Evolutionary conservation across 1,140 invertebrate species (phyloP), one percentile per base, ranked within the genome.

Genomic region (Drosophila oshimai): DNA sequence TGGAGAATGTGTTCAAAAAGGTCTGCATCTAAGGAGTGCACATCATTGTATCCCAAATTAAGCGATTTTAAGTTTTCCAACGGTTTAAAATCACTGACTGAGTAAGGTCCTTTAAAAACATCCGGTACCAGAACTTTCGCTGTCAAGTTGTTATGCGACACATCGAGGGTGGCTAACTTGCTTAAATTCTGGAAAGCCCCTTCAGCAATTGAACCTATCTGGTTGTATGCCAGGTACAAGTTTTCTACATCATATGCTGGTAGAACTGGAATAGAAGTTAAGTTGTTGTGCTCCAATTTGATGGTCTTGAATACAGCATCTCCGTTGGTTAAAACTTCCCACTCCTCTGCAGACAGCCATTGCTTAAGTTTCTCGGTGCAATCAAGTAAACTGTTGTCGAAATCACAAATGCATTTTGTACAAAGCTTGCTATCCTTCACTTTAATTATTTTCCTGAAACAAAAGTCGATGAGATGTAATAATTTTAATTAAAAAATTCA

Each of bases 1-100:
- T 93, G 89, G 2, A 92, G 90, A 6, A 94, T 79, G 74, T 96
- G 95, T 58, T 95, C 94, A 81, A 97, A 97, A 5, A 95, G 24
- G 75, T 96, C 94, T 36, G 92, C 91, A 79, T 96, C 77, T 1
- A 96, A 81, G 0, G 92, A 93, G 64, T 95, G 94, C 2, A 96
- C 72, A 10, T 92, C 83, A 80, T 96, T 96, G 61, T 93, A 79
- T 0, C 93, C 93, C 29, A 97, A 89, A 78, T 93, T 93, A 3
- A 97, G 90, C 0, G 91, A 90, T 13, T 89, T 92, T 73, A 97
- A 89, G 1, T 93, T 92, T 6, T 75, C 74, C 6, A 96, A 73
- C 0, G 95, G 94, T 49, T 93, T 91, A 77, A 93, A 95, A 44
- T 92, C 91, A 4, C 92, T 90, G 0, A 90, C 73, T 0, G 92